Percentiles rank a stretch among this genome's conserved stretches.
These are phyloP conservation scores for Indicator indicator DNA, from an alignment of 2,113 vertebrate genomes.

Conservation along the genomic window DNA sequence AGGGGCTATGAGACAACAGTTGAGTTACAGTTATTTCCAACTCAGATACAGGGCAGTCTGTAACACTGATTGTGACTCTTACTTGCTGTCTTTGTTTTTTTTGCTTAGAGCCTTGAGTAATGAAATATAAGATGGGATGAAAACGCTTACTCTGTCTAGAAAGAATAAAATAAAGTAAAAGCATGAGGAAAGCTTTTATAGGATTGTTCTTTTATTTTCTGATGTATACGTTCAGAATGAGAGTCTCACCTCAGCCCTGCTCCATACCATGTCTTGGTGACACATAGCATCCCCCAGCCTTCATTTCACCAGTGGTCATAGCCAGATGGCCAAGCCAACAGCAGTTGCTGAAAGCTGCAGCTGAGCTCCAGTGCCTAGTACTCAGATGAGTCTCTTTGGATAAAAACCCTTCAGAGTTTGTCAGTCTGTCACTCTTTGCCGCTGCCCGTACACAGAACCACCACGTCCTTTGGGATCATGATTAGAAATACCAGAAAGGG, in stretches of 20 bases:
- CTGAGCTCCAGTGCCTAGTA: background rate
- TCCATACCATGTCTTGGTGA: background rate
- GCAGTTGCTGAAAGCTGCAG: background rate
- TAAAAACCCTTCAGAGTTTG: background rate
- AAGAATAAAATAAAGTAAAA: background rate
- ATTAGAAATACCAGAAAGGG: background rate
- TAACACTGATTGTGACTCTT: background rate
- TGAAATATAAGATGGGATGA: background rate
- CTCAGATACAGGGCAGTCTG: background rate
- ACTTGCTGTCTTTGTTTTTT: background rate
- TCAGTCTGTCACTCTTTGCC: rapidly evolving
- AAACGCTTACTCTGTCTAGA: background rate
- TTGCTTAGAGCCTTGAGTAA: background rate
- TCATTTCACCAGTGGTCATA: background rate
- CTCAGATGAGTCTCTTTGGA: background rate
- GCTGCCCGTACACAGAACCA: background rate
- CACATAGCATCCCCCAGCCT: background rate
- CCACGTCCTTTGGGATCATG: rapidly evolving
- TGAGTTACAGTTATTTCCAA: background rate
- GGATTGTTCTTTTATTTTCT: background rate
- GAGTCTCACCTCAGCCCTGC: background rate
- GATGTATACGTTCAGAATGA: rapidly evolving
- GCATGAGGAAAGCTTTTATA: background rate
- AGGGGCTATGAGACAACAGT: background rate
- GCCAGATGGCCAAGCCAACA: background rate